Conservation (phyloP, 2,888 invertebrate genomes). For the Blastobasis adustella region DNA sequence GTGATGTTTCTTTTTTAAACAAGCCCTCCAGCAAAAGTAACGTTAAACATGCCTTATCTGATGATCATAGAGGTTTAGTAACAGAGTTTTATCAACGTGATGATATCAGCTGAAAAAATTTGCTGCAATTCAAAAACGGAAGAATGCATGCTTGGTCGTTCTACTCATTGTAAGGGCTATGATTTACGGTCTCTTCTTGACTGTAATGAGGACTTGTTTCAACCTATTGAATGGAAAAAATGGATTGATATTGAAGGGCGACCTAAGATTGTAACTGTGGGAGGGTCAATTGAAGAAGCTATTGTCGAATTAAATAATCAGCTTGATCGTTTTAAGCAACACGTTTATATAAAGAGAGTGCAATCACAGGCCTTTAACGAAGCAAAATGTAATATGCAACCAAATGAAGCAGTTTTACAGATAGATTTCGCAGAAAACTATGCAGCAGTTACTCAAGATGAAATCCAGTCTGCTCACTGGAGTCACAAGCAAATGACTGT, state of each 20-base stretch:
- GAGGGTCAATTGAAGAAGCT: not conserved
- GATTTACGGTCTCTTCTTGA: not conserved
- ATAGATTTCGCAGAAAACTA: constrained; percentile 1
- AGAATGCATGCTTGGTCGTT: not conserved
- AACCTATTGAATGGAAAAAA: not conserved
- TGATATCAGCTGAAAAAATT: not conserved
- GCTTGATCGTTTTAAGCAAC: not conserved
- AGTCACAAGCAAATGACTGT: constrained; percentile 1
- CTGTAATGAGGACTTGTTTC: not conserved
- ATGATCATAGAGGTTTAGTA: not conserved
- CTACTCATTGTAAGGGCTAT: not conserved
- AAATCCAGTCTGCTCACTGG: not conserved
- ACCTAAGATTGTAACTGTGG: not conserved
- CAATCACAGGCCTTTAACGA: not conserved
- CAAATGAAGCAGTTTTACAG: not conserved
- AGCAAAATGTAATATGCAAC: not conserved
- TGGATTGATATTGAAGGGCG: not conserved
- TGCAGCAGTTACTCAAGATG: not conserved
- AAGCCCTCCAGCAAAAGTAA: not conserved
- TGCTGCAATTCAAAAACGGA: not conserved
- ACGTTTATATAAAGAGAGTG: not conserved
- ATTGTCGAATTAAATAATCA: not conserved
- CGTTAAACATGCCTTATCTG: not conserved
- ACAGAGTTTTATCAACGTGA: not conserved
- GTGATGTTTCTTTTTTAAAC: not conserved